phyloP scores from a whole-genome alignment of 2,113 vertebrate species.

The Lasiurus borealis region DNA sequence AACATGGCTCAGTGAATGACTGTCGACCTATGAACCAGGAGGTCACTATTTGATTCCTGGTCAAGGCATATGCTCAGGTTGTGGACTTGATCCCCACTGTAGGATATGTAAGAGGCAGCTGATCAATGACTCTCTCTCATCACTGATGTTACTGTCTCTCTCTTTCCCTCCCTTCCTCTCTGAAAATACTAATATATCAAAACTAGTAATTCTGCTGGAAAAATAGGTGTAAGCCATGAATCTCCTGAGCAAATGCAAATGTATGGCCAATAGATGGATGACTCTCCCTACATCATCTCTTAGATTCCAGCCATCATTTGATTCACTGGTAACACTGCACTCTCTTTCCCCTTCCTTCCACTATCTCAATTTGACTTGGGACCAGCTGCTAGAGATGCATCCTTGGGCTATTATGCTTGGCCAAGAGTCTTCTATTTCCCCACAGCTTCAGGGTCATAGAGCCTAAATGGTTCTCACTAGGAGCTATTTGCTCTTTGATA shows the following conservation, averaged over 20 bases:
- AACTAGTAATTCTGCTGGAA: not conserved
- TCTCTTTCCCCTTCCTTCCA: not conserved
- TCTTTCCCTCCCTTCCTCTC: no score
- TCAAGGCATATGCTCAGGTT: no score
- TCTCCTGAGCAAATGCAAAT: not conserved
- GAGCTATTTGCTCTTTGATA: not conserved
- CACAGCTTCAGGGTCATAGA: not conserved
- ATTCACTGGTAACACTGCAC: not conserved
- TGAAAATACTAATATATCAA: no score
- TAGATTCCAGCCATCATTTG: not conserved
- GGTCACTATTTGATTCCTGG: no score
- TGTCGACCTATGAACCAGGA: no score
- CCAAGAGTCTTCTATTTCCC: not conserved
- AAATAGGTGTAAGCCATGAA: not conserved
- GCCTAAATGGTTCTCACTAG: not conserved
- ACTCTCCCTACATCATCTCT: not conserved
- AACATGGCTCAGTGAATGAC: no score
- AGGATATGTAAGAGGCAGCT: no score
- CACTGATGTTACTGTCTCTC: no score
- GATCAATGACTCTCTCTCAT: no score
- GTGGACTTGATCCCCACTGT: no score
- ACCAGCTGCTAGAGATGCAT: not conserved
- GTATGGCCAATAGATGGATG: rapidly evolving
- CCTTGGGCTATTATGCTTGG: not conserved
- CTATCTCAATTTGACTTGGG: not conserved